Evolutionary conservation across 1,140 invertebrate species (phyloP), one percentile per base, ranked within the genome.

Genomic region (Cyclargus thomasi): DNA sequence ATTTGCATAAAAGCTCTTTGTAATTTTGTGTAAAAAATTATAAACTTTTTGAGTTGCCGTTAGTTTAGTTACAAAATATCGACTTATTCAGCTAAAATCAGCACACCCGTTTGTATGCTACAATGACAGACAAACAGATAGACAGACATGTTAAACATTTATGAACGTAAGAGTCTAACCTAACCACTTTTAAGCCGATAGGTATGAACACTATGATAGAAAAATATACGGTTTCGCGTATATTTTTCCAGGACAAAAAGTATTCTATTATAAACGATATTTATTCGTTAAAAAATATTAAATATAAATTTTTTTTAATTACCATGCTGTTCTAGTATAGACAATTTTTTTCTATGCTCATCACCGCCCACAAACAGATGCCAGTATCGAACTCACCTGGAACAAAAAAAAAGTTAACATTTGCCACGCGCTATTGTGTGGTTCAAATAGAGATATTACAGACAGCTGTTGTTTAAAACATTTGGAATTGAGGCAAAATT

Each of bases 1-100:
- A 77, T 79, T 80, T 82, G 80, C 79, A 75, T 20, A 73, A 73
- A 73, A 70, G 76, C 75, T 70, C 70, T 55, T 65, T 47, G 23
- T 23, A 17, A n/a, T n/a, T n/a, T n/a, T n/a, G n/a, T n/a, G n/a
- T n/a, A n/a, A n/a, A n/a, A n/a, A n/a, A n/a, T n/a, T n/a, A 35
- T 5, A 8, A 23, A 22, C 6, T 21, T 8, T 18, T 0, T 29
- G 55, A 65, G 8, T 65, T 29, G 4, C 22, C 6, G n/a, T 23
- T 65, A 55, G 53, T 23, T 5, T 17, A n/a, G n/a, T 17, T 17
- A 8, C 4, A 55, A 55, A 16, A 55, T 17, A 55, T 1, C 2
- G 53, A 17, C 1, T 18, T 17, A 6, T 55, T 55, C 18, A 59
- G 55, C 8, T n/a, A n/a, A 23, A 23, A 23, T 23, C 23, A 6